Evolutionary conservation across 2,888 invertebrate genomes (phyloP), one percentile per base, ranked within the genome.

Genomic region (Eristalis arbustorum): DNA sequence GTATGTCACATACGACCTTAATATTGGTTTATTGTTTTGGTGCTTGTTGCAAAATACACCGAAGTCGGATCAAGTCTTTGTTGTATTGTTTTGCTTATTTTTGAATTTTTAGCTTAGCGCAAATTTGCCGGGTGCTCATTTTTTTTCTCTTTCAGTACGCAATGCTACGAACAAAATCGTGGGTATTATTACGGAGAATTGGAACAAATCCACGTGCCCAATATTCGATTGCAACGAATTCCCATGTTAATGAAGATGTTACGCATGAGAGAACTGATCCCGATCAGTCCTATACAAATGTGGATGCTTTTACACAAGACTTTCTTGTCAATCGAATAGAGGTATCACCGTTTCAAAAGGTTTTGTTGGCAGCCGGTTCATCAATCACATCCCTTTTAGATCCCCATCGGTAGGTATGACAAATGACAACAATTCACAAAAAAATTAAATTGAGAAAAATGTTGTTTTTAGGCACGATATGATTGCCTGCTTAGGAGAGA

Each of bases 401-500:
- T 93, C 99, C 99, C 8, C 94, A 94, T 78, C 94, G 96, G 93
- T 93, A 87, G 67, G 67, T 64, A 34, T n/a, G 6, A 28, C n/a
- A 28, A 59, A 34, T n/a, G 6, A 28, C n/a, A 28, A 59, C 56
- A 25, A 2, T 25, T 4, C 0, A 23, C 4, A 59, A 25, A 14
- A 11, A 11, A 42, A 66, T 13, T 3, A 0, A 42, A 14, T 18
- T 59, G 31, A 31, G 28, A 69, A 66, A n/a, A 13, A 61, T 59
- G 63, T 61, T 5, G 1, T 31, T 90, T n/a, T 92, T 78, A 93
- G 97, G 85, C 96, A 95, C 22, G 98, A 99, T 91, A 98, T 98
- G 97, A 97, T 99, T 89, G 98, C 98, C 25, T 97, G 98, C 88
- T 94, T 98, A 89, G 98, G 98, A 0, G 99, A 99, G 93, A 97